Evolutionary conservation across 2,113 vertebrate genomes (phyloP).

Genomic region (Gobio gobio): DNA sequence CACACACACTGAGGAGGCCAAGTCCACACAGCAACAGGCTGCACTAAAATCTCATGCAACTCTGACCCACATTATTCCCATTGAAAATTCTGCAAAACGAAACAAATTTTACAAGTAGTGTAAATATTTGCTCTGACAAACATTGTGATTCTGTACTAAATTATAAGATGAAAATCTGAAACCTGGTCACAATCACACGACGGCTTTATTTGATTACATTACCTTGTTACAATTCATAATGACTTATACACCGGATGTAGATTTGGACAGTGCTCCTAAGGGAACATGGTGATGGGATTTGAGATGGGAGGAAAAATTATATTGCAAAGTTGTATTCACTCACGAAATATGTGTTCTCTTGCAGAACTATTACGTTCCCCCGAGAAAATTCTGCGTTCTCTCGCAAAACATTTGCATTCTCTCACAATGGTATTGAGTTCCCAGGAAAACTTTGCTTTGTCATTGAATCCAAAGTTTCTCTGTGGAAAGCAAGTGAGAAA

Average conservation of each 20-base stretch:
- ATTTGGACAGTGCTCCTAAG: not conserved
- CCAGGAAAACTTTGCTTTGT: not conserved
- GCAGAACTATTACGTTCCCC: too few relatives aligned
- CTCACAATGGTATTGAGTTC: not conserved
- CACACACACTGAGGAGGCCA: constrained; percentile 59
- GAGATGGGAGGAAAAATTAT: too few relatives aligned
- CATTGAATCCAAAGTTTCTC: too few relatives aligned
- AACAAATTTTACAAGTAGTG: not conserved
- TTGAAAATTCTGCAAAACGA: not conserved
- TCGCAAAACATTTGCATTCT: not conserved
- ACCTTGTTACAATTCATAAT: not conserved
- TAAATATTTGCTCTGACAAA: not conserved
- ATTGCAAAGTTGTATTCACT: not conserved
- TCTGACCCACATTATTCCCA: constrained; percentile 1
- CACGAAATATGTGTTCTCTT: not conserved
- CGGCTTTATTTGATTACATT: not conserved
- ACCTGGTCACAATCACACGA: not conserved
- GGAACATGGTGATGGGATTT: not conserved
- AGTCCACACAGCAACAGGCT: constrained; percentile 52
- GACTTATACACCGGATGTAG: not conserved
- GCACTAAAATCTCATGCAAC: constrained; percentile 9
- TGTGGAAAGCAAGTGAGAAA: too few relatives aligned
- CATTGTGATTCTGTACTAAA: not conserved
- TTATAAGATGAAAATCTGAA: not conserved
- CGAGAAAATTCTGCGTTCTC: too few relatives aligned